A percentile compares a stretch with the other conserved stretches of the same genome.
Evolutionary conservation across 1,140 invertebrate species (phyloP).

Genomic region (Platyura marginata): DNA sequence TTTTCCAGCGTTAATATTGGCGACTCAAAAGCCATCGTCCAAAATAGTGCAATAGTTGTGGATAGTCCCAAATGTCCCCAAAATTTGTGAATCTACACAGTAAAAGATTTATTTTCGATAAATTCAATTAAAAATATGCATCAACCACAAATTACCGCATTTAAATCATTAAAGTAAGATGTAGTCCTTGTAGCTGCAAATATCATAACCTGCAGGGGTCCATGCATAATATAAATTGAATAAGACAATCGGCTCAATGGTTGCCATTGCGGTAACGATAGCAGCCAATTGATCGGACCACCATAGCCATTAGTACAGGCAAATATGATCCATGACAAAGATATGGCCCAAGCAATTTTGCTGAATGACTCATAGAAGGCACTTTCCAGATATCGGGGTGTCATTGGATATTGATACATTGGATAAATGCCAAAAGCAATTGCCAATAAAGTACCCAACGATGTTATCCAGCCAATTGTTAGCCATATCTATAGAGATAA

Average conservation of each 20-base stretch:
- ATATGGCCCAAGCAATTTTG: constrained; percentile 36
- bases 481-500: background rate
- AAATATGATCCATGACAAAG: constrained; percentile 46
- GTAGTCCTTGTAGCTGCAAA: background rate
- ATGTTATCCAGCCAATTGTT: constrained; percentile 8
- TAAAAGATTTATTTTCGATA: too few species aligned
- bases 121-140: too few species aligned
- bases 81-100: background rate
- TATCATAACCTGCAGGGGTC: constrained; percentile 9
- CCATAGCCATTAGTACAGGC: constrained; percentile 44
- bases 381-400: constrained; percentile 20
- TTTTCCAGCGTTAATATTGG: background rate
- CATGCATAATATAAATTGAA: constrained; percentile 30
- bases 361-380: constrained; percentile 41
- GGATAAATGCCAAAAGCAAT: constrained; percentile 14
- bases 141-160: too few species aligned
- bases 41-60: background rate
- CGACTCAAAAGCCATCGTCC: background rate
- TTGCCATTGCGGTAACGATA: constrained; percentile 29
- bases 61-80: background rate
- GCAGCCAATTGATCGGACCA: constrained; percentile 30
- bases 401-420: constrained; percentile 8
- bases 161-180: background rate
- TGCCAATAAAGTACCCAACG: constrained; percentile 12
- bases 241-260: constrained; percentile 27